Evolutionary conservation across 1,140 invertebrate genomes (phyloP).

Genomic region (Lamellibrachia luymesi): DNA sequence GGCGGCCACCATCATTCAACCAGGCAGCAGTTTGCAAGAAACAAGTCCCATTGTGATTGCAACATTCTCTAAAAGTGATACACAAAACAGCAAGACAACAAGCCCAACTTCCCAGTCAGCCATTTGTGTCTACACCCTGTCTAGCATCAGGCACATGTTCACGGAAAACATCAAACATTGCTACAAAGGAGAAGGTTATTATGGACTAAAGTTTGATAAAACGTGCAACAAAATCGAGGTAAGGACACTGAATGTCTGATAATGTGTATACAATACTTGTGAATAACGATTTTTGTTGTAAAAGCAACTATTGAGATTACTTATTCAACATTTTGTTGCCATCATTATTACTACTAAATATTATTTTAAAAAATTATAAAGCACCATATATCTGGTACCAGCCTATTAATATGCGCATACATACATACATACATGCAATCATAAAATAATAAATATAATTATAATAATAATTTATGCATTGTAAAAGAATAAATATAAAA

Average conservation of each 20-base stretch:
- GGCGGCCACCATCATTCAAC: not conserved
- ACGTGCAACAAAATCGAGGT: not conserved
- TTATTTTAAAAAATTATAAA: too few relatives aligned
- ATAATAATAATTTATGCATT: too few relatives aligned
- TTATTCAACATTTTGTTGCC: too few relatives aligned
- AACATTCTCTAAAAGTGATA: conserved; percentile 85
- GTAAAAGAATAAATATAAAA: too few relatives aligned
- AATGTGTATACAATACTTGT: not conserved
- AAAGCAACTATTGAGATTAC: too few relatives aligned
- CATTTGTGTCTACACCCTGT: conserved; percentile 91
- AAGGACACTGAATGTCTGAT: not conserved
- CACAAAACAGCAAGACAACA: conserved; percentile 68
- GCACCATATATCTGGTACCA: too few relatives aligned
- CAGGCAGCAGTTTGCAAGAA: not conserved
- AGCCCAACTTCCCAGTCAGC: conserved; percentile 68
- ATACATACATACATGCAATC: too few relatives aligned
- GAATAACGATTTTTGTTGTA: too few relatives aligned
- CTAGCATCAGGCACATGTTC: conserved; percentile 88
- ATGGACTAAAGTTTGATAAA: not conserved
- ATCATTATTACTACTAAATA: too few relatives aligned
- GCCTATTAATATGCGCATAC: too few relatives aligned
- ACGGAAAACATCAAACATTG: conserved; percentile 96
- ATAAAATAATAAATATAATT: too few relatives aligned
- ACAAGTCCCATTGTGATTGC: not conserved
- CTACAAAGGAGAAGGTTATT: conserved; percentile 63